Conservation (phyloP, 2,113 vertebrate species). For the Polypterus senegalus region DNA sequence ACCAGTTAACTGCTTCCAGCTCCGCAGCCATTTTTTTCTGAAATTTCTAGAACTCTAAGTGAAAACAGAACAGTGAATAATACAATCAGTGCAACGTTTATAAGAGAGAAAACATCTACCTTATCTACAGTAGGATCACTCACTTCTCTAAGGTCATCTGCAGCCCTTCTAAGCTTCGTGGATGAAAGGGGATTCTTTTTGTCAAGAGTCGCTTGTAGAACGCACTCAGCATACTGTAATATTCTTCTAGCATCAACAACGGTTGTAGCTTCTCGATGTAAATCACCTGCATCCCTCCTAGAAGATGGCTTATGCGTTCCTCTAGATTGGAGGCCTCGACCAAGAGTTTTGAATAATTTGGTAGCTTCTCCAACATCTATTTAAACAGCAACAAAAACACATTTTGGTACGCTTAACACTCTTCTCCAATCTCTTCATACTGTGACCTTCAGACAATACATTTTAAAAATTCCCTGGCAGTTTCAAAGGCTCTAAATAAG, state of each 20-base stretch:
- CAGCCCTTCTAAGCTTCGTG: slow-evolving; percentile 72
- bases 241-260: slow-evolving; percentile 62
- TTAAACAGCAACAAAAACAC: background rate
- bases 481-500: background rate
- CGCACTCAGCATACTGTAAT: slow-evolving; percentile 58
- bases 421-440: too few relatives aligned
- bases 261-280: slow-evolving; percentile 68
- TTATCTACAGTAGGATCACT: background rate
- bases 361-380: slow-evolving; percentile 74
- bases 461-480: too few relatives aligned
- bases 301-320: slow-evolving; percentile 69
- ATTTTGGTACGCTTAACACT: background rate
- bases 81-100: background rate
- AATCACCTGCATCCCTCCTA: slow-evolving; percentile 73
- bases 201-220: slow-evolving; percentile 62
- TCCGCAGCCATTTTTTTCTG: too few relatives aligned
- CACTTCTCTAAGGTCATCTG: slow-evolving; percentile 73
- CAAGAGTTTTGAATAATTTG: slow-evolving; percentile 62
- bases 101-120: background rate
- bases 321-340: slow-evolving; percentile 65
- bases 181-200: slow-evolving; percentile 56
- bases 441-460: too few relatives aligned
- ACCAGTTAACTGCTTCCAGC: too few relatives aligned
- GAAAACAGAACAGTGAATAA: background rate
- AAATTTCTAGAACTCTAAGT: background rate